A percentile compares a stretch with the other conserved stretches of the same genome.
phyloP scores from a whole-genome alignment of 2,888 invertebrate species.

The Phanerotoma sp. region DNA sequence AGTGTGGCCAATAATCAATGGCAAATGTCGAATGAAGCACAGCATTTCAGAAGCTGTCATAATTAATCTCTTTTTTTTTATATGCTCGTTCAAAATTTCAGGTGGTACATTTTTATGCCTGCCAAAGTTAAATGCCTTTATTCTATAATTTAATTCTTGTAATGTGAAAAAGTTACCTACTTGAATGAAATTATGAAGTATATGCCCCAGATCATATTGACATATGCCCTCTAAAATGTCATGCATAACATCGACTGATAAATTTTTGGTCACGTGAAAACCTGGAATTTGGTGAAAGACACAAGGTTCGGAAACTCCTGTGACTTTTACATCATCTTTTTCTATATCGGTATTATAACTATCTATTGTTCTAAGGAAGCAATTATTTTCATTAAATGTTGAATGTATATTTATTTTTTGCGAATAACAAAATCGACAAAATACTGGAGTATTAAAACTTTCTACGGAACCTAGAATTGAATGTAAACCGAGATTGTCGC shows the following conservation, averaged over 20 bases:
- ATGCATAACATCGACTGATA: conserved; percentile 26
- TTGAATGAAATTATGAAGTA: conserved; percentile 19
- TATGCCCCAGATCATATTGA: conserved; percentile 17
- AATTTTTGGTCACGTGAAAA: conserved; percentile 27
- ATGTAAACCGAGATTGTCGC: conserved; percentile 36
- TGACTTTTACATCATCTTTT: conserved; percentile 8
- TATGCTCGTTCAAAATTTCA: conserved; percentile 25
- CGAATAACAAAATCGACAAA: conserved; percentile 33
- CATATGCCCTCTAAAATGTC: conserved; percentile 22
- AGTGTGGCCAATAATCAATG: neutral
- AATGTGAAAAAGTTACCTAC: conserved; percentile 18
- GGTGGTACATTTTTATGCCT: conserved; percentile 24
- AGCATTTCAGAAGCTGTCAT: conserved; percentile 8
- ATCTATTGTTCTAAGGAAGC: no score
- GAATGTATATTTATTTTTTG: neutral
- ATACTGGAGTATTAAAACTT: conserved; percentile 29
- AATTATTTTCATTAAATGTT: neutral
- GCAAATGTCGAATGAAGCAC: neutral
- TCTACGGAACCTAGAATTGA: conserved; percentile 32
- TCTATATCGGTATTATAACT: neutral
- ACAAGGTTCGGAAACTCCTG: conserved; percentile 19
- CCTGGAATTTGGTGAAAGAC: conserved; percentile 11
- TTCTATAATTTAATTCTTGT: conserved; percentile 16
- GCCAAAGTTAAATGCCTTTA: conserved; percentile 25
- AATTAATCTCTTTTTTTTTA: conserved; percentile 19